Percentiles rank a stretch among this genome's conserved stretches.
phyloP scores from a whole-genome alignment of 2,888 invertebrate species.

The Pandemis heparana region DNA sequence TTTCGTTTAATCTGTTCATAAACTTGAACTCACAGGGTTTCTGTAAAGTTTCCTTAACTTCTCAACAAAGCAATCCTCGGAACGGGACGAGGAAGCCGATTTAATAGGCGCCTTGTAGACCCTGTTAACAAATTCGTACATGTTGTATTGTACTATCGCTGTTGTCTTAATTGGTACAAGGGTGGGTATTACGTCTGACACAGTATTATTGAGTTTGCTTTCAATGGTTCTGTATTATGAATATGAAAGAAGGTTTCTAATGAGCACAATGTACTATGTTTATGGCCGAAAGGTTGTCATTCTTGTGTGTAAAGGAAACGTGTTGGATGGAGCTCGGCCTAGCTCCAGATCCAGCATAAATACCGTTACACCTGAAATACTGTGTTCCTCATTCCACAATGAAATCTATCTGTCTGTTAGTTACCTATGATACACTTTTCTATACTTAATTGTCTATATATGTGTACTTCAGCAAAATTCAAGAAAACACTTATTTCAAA shows the following conservation, averaged over 20 bases:
- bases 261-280: too few species aligned
- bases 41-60: neutral
- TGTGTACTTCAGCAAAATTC: too few species aligned
- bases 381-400: too few species aligned
- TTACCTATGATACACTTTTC: too few species aligned
- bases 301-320: too few species aligned
- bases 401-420: neutral
- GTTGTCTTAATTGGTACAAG: constrained; percentile 37
- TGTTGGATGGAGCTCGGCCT: too few species aligned
- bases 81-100: constrained; percentile 14
- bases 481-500: too few species aligned
- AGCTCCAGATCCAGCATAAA: too few species aligned
- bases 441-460: too few species aligned
- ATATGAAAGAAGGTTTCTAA: too few species aligned
- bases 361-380: too few species aligned
- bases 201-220: constrained; percentile 1
- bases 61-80: neutral
- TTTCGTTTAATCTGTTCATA: neutral
- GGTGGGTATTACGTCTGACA: constrained; percentile 10
- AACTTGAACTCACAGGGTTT: neutral
- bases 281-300: too few species aligned
- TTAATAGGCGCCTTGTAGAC: constrained; percentile 18
- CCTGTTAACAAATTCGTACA: constrained; percentile 38
- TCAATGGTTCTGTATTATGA: constrained; percentile 1
- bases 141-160: constrained; percentile 22